Percentiles rank a stretch among this genome's conserved stretches.
Evolutionary conservation across 1,140 invertebrate species (phyloP).

Genomic region (Drosophila neocordata): DNA sequence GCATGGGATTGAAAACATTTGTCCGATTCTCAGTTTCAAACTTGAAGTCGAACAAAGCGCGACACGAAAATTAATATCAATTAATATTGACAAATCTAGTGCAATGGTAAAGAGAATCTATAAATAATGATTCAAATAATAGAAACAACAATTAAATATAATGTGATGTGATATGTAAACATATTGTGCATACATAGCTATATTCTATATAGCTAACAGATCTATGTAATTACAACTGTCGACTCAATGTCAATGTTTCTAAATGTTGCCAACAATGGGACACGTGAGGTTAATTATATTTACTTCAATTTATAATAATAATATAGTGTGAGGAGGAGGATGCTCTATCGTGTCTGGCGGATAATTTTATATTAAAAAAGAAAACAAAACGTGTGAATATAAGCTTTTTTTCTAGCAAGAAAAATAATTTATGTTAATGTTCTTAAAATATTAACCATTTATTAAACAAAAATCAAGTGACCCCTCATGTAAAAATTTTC

Average conservation of each 20-base stretch:
- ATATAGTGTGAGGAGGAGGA: neutral
- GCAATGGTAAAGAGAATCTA: constrained; percentile 11
- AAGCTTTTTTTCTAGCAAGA: no score
- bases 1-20: constrained; percentile 70
- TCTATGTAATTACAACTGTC: neutral
- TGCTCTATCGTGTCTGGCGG: neutral
- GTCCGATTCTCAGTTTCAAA: constrained; percentile 64
- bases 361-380: neutral
- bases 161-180: neutral
- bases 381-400: no score
- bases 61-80: constrained; percentile 20
- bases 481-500: no score
- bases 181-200: neutral
- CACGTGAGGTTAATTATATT: constrained; percentile 35
- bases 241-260: constrained; percentile 31
- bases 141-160: neutral
- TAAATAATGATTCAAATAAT: neutral
- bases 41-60: constrained; percentile 61
- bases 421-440: no score
- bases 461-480: no score
- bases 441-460: no score
- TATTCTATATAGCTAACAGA: neutral
- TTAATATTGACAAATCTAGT: constrained; percentile 10
- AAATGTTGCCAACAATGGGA: constrained; percentile 37
- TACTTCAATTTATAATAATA: neutral